These are phyloP conservation scores for Chrysolina americana DNA, from an alignment of 2,888 invertebrate genomes.

Conservation along the genomic window DNA sequence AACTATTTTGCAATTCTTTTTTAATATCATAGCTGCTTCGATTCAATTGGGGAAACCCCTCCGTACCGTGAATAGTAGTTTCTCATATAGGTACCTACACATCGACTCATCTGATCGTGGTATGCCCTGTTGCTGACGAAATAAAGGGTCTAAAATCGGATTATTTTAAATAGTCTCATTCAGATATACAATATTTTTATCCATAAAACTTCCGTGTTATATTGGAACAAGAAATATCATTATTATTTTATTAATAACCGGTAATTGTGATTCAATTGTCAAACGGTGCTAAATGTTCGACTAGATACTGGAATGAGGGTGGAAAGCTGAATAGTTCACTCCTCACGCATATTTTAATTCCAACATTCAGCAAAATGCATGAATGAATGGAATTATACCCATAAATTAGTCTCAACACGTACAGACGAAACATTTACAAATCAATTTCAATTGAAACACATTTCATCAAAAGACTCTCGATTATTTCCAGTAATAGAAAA, in stretches of 20 bases:
- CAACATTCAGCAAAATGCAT: background rate
- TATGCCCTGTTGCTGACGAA: no score
- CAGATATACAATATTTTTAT: no score
- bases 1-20: no score
- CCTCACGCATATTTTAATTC: slow-evolving; percentile 6
- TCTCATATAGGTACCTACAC: no score
- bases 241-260: background rate
- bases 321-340: background rate
- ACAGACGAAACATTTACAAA: slow-evolving; percentile 33
- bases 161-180: no score
- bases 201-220: no score
- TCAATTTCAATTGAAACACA: slow-evolving; percentile 40
- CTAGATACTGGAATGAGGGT: background rate
- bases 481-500: slow-evolving; percentile 45
- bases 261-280: no score
- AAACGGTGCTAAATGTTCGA: background rate
- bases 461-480: slow-evolving; percentile 40
- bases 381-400: slow-evolving; percentile 18
- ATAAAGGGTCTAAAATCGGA: no score
- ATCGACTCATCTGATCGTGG: no score
- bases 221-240: background rate
- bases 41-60: no score
- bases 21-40: no score
- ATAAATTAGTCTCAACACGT: slow-evolving; percentile 35
- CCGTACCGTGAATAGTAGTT: no score